Percentiles rank a stretch among this genome's conserved stretches.
Evolutionary conservation across 2,113 vertebrate species (phyloP).

Genomic region (Etia nguti): DNA sequence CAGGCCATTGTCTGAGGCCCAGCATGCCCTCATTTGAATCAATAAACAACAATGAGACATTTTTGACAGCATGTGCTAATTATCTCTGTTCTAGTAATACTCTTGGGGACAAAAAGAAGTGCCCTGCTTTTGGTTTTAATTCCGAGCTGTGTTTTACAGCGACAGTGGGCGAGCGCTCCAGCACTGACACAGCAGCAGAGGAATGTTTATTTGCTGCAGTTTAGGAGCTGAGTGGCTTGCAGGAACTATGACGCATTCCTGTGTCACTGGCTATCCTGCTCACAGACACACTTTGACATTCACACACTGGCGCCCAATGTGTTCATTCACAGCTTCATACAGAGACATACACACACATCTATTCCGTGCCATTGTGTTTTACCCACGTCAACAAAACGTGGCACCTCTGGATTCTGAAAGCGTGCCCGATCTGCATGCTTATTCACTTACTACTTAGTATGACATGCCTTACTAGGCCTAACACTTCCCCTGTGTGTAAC

Average conservation of each 20-base stretch:
- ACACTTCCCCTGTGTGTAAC: constrained; percentile 15
- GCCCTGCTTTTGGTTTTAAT: constrained; percentile 73
- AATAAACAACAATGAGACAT: background rate
- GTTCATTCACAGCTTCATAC: background rate
- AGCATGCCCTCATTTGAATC: background rate
- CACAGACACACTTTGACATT: constrained; percentile 17
- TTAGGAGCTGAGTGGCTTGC: constrained; percentile 69
- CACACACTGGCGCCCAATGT: constrained; percentile 1
- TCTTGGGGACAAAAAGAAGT: constrained; percentile 41
- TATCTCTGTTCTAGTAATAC: constrained; percentile 33
- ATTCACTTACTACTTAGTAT: constrained; percentile 6
- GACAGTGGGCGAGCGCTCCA: constrained; percentile 64
- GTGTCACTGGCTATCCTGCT: constrained; percentile 59
- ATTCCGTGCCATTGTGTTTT: background rate
- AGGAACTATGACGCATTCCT: constrained; percentile 76
- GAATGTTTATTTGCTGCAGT: constrained; percentile 81
- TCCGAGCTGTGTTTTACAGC: constrained; percentile 72
- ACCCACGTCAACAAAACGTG: background rate
- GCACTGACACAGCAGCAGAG: constrained; percentile 72
- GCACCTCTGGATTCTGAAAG: constrained; percentile 10
- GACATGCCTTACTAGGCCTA: background rate
- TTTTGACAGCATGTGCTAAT: constrained; percentile 11
- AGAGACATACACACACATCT: background rate
- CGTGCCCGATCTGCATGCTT: background rate
- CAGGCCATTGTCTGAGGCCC: background rate